These are phyloP conservation scores for Vireo griseus DNA, from an alignment of 2,797 vertebrate species.

Conservation along the genomic window DNA sequence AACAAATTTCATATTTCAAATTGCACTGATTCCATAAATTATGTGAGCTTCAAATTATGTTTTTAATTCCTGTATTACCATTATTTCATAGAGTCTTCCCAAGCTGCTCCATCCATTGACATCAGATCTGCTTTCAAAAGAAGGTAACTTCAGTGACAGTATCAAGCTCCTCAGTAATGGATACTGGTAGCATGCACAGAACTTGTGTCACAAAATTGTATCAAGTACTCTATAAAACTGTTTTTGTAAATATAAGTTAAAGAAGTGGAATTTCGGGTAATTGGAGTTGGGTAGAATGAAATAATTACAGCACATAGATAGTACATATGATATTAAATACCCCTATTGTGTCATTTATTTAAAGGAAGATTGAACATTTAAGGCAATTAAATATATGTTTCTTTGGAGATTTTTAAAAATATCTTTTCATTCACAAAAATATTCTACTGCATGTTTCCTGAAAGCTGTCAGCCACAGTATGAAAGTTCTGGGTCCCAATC, in stretches of 20 bases:
- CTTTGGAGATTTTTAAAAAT: background rate
- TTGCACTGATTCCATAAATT: background rate
- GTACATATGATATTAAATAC: background rate
- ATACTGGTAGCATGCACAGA: background rate
- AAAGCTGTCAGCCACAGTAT: background rate
- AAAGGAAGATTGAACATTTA: background rate
- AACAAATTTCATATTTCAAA: background rate
- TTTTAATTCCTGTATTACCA: constrained; percentile 23
- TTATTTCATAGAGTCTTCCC: constrained; percentile 69
- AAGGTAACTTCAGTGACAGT: constrained; percentile 83
- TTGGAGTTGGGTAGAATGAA: background rate
- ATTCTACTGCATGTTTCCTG: background rate
- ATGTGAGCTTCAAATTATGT: background rate
- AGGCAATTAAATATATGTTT: background rate
- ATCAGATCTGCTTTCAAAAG: constrained; percentile 99
- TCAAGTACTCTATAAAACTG: background rate
- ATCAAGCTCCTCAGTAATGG: background rate
- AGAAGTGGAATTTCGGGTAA: background rate
- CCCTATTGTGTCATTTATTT: background rate
- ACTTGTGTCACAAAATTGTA: background rate
- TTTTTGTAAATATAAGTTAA: background rate
- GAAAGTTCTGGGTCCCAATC: background rate
- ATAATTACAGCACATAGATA: background rate
- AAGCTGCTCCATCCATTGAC: constrained; percentile 85
- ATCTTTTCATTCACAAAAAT: background rate